Percentiles rank a stretch among this genome's conserved stretches.
Conservation (phyloP, 2,113 vertebrate species). For the Rutilus rutilus region DNA sequence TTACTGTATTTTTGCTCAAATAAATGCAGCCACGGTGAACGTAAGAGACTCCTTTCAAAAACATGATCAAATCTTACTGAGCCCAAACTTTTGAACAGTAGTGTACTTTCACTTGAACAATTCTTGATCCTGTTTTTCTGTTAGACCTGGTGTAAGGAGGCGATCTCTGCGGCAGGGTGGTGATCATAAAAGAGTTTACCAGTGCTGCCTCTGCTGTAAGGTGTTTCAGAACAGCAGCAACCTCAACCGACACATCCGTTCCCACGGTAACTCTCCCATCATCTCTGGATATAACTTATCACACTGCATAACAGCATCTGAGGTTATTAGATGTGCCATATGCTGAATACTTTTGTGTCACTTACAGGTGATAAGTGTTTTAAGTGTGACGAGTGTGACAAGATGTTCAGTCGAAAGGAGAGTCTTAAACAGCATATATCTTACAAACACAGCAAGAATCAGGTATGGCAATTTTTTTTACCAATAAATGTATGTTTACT, state of each 20-base stretch:
- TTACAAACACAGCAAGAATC: slow-evolving; percentile 96
- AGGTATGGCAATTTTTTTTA: slow-evolving; percentile 70
- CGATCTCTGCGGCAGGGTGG: slow-evolving; percentile 80
- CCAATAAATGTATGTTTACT: background rate
- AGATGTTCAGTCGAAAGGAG: slow-evolving; percentile 97
- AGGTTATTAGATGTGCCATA: background rate
- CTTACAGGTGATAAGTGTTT: slow-evolving; percentile 92
- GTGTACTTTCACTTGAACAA: background rate
- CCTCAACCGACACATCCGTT: slow-evolving; percentile 95
- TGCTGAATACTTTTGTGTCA: background rate
- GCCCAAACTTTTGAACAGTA: background rate
- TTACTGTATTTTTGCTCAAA: background rate
- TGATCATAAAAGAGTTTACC: slow-evolving; percentile 91
- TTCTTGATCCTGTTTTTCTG: background rate
- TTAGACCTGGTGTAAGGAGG: slow-evolving; percentile 78
- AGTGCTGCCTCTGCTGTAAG: slow-evolving; percentile 92
- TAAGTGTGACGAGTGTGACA: slow-evolving; percentile 97
- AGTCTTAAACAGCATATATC: slow-evolving; percentile 98
- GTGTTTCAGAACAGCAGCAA: slow-evolving; percentile 99
- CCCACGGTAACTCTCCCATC: slow-evolving; percentile 81
- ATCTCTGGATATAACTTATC: background rate
- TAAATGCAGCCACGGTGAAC: background rate
- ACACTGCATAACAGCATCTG: background rate
- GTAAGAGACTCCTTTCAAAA: no score
- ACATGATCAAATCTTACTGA: background rate